Evolutionary conservation across 2,888 invertebrate species (phyloP), one percentile per base, ranked within the genome.

Genomic region (Epiblema foenella): DNA sequence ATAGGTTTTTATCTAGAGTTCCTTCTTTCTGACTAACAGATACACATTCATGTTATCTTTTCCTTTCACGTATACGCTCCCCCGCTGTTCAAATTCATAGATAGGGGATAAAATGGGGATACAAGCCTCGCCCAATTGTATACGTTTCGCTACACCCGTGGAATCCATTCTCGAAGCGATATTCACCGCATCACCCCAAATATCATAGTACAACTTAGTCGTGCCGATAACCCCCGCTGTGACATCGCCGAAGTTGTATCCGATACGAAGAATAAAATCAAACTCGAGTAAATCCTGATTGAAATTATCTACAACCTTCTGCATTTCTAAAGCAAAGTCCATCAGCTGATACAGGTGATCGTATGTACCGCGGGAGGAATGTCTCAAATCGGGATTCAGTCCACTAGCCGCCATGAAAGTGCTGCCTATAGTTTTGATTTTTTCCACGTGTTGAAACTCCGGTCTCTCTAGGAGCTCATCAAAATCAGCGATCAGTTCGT

Each of bases 331-430:
- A 0, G 98, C 97, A 86, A 99, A 99, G 80, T 99, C 98, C 95
- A 99, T 95, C 52, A 99, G 92, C 29, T 98, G 96, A 83, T 95
- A 96, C n/a, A 98, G 90, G 84, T 98, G 98, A 39, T 96, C 96
- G 83, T 97, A 91, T 1, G 96, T 95, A 76, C 96, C 95, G 24
- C 95, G 93, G 76, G 96, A 96, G 57, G 95, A 93, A 24, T 95
- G 94, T 4, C 98, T 94, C 78, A 96, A 94, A 72, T 95, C 95
- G 0, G 98, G 97, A 89, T 99, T 98, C 70, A 99, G 93, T 0
- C 99, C 99, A 73, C 98, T 98, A 0, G 99, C 99, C 0, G 98
- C 99, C 99, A 99, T 99, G 82, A 98, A 99, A 0, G 98, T 98
- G 76, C 98, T 97, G 7, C 98, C 98, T 74, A 99, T 99, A 0